phyloP scores from a whole-genome alignment of 2,113 vertebrate species.

The Poeciliopsis occidentalis region DNA sequence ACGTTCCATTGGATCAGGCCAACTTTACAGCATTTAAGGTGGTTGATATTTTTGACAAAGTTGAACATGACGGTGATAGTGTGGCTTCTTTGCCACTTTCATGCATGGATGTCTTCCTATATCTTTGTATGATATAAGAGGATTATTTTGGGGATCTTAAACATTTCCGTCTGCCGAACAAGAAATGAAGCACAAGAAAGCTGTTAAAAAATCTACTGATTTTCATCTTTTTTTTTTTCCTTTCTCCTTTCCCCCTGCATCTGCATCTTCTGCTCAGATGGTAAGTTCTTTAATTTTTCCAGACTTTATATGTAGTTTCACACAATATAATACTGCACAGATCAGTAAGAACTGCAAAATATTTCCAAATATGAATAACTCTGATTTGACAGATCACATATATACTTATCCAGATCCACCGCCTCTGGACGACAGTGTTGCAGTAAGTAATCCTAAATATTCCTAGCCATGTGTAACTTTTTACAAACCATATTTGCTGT shows the following conservation, averaged over 20 bases:
- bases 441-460: slow-evolving; percentile 63
- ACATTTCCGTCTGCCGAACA: background rate
- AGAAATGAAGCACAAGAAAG: background rate
- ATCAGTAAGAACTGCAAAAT: background rate
- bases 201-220: slow-evolving; percentile 22
- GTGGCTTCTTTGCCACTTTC: no score
- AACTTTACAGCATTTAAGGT: background rate
- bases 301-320: background rate
- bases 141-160: no score
- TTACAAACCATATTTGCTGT: background rate
- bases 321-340: background rate
- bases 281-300: slow-evolving; percentile 47
- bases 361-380: background rate
- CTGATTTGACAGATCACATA: background rate
- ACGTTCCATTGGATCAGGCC: background rate
- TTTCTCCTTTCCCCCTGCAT: slow-evolving; percentile 1
- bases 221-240: slow-evolving; percentile 1
- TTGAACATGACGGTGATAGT: background rate
- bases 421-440: slow-evolving; percentile 68
- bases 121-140: background rate
- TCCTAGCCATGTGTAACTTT: background rate
- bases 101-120: no score
- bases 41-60: background rate
- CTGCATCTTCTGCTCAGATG: slow-evolving; percentile 39
- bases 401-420: slow-evolving; percentile 55